These are phyloP conservation scores for Bubo blakistoni DNA, from an alignment of 2,113 vertebrate genomes.

Conservation along the genomic window DNA sequence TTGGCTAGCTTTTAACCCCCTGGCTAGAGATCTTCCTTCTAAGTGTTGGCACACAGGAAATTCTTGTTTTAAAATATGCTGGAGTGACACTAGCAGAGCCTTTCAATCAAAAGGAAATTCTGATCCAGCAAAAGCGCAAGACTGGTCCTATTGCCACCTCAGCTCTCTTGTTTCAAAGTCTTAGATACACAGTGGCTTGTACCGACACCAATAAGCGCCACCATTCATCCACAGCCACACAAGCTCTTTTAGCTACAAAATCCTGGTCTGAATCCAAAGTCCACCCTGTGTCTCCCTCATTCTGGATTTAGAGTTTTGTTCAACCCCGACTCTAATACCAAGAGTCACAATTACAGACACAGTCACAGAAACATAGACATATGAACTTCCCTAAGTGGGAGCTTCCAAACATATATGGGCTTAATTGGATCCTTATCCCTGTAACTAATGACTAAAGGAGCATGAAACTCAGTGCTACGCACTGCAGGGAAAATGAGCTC, in stretches of 20 bases:
- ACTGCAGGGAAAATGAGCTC: background rate
- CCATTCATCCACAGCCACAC: background rate
- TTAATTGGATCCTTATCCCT: slow-evolving; percentile 41
- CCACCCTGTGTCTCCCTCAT: background rate
- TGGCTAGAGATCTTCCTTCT: slow-evolving; percentile 33
- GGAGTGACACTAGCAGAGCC: background rate
- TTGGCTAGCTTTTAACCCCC: slow-evolving; percentile 33
- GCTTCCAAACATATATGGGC: background rate
- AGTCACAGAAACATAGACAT: background rate
- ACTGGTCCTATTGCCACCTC: background rate
- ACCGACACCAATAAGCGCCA: background rate
- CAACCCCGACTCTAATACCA: background rate
- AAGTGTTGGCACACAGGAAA: background rate
- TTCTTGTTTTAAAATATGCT: slow-evolving; percentile 22
- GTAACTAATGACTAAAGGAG: slow-evolving; percentile 30
- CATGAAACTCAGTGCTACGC: background rate
- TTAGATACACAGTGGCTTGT: background rate
- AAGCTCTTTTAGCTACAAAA: background rate
- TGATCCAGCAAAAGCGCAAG: background rate
- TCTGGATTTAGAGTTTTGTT: background rate
- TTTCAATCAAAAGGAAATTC: background rate
- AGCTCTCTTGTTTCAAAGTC: background rate
- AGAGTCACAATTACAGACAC: background rate
- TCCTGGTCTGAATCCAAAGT: background rate
- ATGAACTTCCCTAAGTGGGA: background rate